A percentile compares a stretch with the other conserved stretches of the same genome.
Conservation (phyloP, 2,113 vertebrate genomes). For the Cyrtonyx montezumae region DNA sequence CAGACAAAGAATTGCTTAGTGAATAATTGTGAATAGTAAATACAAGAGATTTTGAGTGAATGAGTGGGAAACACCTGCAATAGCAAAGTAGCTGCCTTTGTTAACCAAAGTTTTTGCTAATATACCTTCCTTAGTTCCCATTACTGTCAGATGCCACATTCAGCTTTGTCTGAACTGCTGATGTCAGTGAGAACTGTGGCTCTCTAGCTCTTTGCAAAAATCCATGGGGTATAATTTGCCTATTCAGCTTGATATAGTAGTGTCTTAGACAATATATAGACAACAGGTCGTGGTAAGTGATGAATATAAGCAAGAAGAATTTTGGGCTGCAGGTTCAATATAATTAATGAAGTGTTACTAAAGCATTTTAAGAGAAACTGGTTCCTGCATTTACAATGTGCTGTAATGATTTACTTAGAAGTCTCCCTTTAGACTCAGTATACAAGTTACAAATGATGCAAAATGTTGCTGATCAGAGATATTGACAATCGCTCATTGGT, state of each 20-base stretch:
- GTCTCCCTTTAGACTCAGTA: slow-evolving; percentile 54
- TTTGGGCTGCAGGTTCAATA: slow-evolving; percentile 66
- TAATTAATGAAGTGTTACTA: slow-evolving; percentile 76
- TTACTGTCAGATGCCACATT: neutral
- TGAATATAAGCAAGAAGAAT: slow-evolving; percentile 59
- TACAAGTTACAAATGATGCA: slow-evolving; percentile 74
- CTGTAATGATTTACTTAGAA: slow-evolving; percentile 71
- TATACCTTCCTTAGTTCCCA: slow-evolving; percentile 12
- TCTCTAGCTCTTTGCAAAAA: neutral
- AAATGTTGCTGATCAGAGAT: slow-evolving; percentile 70
- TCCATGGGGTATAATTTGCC: slow-evolving; percentile 33
- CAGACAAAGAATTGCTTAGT: neutral
- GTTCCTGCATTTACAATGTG: slow-evolving; percentile 68
- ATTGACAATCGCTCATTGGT: slow-evolving; percentile 72
- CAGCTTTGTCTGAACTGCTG: neutral
- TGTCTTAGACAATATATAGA: slow-evolving; percentile 60
- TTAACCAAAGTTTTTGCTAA: neutral
- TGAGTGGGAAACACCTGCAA: neutral
- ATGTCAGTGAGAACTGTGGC: neutral
- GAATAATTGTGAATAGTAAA: neutral
- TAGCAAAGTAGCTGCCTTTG: neutral
- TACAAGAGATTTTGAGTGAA: neutral
- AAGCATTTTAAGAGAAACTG: slow-evolving; percentile 59
- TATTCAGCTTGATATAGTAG: slow-evolving; percentile 44
- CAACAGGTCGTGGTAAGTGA: slow-evolving; percentile 40